Percentiles rank a stretch among this genome's conserved stretches.
Conservation (phyloP, 2,888 invertebrate genomes). For the Macrophya annulata region DNA sequence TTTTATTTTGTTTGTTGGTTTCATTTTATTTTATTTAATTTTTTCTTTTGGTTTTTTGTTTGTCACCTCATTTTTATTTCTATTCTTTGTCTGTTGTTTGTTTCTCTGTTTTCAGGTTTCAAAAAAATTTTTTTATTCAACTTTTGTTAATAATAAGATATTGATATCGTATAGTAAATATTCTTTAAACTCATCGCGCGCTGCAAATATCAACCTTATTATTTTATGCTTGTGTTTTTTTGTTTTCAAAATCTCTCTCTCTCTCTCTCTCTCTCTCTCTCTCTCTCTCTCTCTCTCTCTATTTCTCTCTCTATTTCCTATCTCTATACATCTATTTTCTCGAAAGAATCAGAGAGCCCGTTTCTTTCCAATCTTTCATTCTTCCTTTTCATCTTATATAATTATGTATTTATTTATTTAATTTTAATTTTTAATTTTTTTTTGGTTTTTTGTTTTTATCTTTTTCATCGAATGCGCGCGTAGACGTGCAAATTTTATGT, state of each 20-base stretch:
- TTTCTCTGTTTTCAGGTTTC: not conserved
- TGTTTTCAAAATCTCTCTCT: not conserved
- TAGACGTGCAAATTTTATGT: not conserved
- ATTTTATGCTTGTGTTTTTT: not conserved
- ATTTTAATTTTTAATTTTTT: too few relatives aligned
- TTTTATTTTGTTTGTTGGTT: constrained; percentile 28
- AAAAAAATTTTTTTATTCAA: constrained; percentile 32
- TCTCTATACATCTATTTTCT: too few relatives aligned
- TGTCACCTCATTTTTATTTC: constrained; percentile 53
- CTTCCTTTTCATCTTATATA: too few relatives aligned
- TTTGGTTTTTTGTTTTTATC: not conserved
- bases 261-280: too few relatives aligned
- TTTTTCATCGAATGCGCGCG: too few relatives aligned
- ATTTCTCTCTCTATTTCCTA: too few relatives aligned
- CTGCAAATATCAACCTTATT: not conserved
- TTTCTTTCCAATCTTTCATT: too few relatives aligned
- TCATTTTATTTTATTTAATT: constrained; percentile 57
- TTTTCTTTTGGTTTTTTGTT: constrained; percentile 55
- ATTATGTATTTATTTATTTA: too few relatives aligned
- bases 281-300: too few relatives aligned
- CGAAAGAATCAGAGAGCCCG: too few relatives aligned
- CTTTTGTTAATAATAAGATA: not conserved
- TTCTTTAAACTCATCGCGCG: not conserved
- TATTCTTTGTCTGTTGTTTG: not conserved
- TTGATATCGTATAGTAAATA: not conserved